Percentiles rank a stretch among this genome's conserved stretches.
phyloP scores from a whole-genome alignment of 2,113 vertebrate species.

The Ancistrus triradiatus region DNA sequence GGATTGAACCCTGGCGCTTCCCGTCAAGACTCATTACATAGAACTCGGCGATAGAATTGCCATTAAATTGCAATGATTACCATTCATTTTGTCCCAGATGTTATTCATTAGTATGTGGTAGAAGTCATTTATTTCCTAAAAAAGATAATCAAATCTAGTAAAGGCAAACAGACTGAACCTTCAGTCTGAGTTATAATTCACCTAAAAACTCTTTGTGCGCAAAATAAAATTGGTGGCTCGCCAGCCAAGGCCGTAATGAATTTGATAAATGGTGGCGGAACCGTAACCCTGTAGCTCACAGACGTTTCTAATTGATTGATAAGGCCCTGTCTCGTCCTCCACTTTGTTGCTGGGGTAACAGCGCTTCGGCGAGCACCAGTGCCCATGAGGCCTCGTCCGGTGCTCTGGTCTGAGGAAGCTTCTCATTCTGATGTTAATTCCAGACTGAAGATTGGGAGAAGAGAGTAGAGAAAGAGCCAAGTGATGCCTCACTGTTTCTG shows the following conservation, averaged over 20 bases:
- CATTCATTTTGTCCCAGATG: too few species aligned
- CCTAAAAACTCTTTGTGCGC: constrained; percentile 8
- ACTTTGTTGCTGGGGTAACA: constrained; percentile 49
- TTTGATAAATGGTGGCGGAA: constrained; percentile 44
- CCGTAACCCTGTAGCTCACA: constrained; percentile 44
- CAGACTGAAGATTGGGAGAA: constrained; percentile 54
- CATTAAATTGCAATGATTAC: too few species aligned
- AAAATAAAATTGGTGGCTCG: constrained; percentile 19
- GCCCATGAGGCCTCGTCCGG: constrained; percentile 58
- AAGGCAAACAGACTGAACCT: not conserved
- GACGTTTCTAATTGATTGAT: constrained; percentile 56
- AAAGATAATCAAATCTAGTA: too few species aligned
- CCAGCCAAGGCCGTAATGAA: constrained; percentile 38
- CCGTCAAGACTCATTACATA: too few species aligned
- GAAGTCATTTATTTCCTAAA: too few species aligned
- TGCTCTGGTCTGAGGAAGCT: constrained; percentile 56
- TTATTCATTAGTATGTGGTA: too few species aligned
- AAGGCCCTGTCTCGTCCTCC: constrained; percentile 44
- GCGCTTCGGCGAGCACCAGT: constrained; percentile 26
- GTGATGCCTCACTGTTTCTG: constrained; percentile 53
- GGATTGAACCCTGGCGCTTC: too few species aligned
- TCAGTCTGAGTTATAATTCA: not conserved
- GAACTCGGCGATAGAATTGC: too few species aligned
- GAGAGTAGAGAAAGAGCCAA: constrained; percentile 27
- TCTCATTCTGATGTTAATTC: constrained; percentile 74